phyloP scores from a whole-genome alignment of 1,140 invertebrate species.

The Planococcus citri region DNA sequence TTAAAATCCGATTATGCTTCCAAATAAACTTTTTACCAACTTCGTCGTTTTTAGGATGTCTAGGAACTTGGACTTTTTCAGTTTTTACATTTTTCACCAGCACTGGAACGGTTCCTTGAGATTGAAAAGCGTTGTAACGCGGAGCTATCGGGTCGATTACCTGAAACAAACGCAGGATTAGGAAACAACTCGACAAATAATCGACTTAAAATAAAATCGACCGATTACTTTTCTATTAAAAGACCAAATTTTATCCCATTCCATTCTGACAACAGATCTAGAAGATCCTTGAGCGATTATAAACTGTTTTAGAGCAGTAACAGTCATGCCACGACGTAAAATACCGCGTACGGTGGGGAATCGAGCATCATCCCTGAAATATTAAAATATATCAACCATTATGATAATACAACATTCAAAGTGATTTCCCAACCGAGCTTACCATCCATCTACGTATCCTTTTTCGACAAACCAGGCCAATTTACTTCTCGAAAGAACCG shows the following conservation, averaged over 20 bases:
- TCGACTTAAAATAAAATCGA: neutral
- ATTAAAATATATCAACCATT: neutral
- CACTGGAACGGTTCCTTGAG: conserved; percentile 52
- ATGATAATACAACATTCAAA: neutral
- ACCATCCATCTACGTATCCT: conserved; percentile 91
- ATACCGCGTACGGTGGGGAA: conserved; percentile 97
- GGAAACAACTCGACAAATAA: no score
- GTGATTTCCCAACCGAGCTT: conserved; percentile 31
- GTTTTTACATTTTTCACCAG: conserved; percentile 51
- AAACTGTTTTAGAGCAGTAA: conserved; percentile 93
- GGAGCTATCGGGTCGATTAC: conserved; percentile 86
- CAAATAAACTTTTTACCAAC: conserved; percentile 73
- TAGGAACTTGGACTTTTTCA: conserved; percentile 50
- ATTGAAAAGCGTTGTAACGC: conserved; percentile 75
- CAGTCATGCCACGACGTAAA: conserved; percentile 88
- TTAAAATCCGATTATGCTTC: conserved; percentile 58
- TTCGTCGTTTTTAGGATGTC: conserved; percentile 86
- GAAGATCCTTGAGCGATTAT: conserved; percentile 99
- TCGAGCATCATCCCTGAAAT: conserved; percentile 90
- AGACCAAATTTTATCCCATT: conserved; percentile 99
- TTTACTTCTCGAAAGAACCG: conserved; percentile 92
- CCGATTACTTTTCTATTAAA: conserved; percentile 96
- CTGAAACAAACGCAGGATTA: no score
- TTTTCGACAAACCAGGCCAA: conserved; percentile 95
- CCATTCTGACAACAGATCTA: conserved; percentile 94